Percentiles rank a stretch among this genome's conserved stretches.
Evolutionary conservation across 2,113 vertebrate species (phyloP).

Genomic region (Danio rerio): GRCz12tu NC_133194.1:32265501-32266000

Average conservation of each 20-base stretch:
- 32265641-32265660: slow-evolving; percentile 68
- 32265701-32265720: slow-evolving; percentile 61
- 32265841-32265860: neutral
- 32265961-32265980: neutral
- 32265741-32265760: neutral
- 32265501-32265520: slow-evolving; percentile 51
- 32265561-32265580: slow-evolving; percentile 41
- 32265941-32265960: neutral
- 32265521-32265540: slow-evolving; percentile 55
- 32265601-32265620: slow-evolving; percentile 68
- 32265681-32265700: slow-evolving; percentile 76
- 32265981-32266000: neutral
- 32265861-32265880: slow-evolving; percentile 2
- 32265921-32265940: neutral
- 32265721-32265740: neutral
- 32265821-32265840: neutral
- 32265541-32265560: slow-evolving; percentile 48
- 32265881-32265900: neutral
- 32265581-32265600: slow-evolving; percentile 69
- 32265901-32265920: neutral
- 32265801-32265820: neutral
- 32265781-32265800: neutral
- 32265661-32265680: slow-evolving; percentile 77
- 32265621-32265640: slow-evolving; percentile 58
- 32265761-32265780: neutral